Conservation (phyloP, 2,888 invertebrate genomes). For the Caenorhabditis uteleia region DNA sequence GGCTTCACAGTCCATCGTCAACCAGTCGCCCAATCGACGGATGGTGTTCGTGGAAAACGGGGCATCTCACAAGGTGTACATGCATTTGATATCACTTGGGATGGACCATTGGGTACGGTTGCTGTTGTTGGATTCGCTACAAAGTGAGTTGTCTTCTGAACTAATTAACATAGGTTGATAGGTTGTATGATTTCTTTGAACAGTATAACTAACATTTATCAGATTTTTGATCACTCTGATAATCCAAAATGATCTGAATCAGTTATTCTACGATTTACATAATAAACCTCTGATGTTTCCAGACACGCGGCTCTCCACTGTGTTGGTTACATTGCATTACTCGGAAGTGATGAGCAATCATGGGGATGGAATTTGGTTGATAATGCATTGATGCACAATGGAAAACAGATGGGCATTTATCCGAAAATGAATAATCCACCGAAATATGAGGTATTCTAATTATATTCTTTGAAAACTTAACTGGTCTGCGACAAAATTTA, state of each 20-base stretch:
- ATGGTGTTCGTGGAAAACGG: conserved; percentile 85
- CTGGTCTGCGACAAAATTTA: neutral
- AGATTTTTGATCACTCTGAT: neutral
- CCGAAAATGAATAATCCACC: conserved; percentile 77
- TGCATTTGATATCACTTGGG: conserved; percentile 65
- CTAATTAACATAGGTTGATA: too few relatives aligned
- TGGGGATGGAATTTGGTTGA: conserved; percentile 99
- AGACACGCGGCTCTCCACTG: conserved; percentile 87
- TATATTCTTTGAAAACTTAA: neutral
- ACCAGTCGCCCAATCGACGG: conserved; percentile 97
- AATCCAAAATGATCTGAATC: neutral
- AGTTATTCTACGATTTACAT: neutral
- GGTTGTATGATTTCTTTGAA: too few relatives aligned
- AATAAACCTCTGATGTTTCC: conserved; percentile 6
- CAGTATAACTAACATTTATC: too few relatives aligned
- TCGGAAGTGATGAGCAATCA: conserved; percentile 94
- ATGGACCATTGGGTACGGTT: conserved; percentile 92
- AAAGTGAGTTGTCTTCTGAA: conserved; percentile 71
- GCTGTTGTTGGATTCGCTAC: conserved; percentile 95
- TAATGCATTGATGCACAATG: conserved; percentile 93
- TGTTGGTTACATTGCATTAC: conserved; percentile 90
- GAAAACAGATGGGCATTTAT: conserved; percentile 74
- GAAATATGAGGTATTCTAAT: conserved; percentile 83
- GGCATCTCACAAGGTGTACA: conserved; percentile 61
- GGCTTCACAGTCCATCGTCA: conserved; percentile 96